A percentile compares a stretch with the other conserved stretches of the same genome.
Conservation (phyloP, 2,113 vertebrate genomes). For the Salvelinus fontinalis region DNA sequence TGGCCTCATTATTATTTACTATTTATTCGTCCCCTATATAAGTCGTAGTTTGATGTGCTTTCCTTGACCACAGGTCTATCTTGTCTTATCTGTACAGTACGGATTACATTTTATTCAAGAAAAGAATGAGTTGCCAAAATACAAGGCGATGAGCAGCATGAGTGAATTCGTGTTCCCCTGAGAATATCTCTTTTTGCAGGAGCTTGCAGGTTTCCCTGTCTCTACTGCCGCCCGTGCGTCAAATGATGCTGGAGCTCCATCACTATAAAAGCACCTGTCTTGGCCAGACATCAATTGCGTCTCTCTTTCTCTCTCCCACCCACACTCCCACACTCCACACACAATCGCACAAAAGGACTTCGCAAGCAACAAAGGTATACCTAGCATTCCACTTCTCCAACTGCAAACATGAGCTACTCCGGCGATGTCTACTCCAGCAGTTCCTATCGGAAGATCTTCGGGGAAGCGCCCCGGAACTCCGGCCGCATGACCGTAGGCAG, state of each 20-base stretch:
- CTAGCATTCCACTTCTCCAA: constrained; percentile 3
- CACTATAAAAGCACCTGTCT: constrained; percentile 71
- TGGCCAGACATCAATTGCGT: constrained; percentile 60
- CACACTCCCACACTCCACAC: constrained; percentile 32
- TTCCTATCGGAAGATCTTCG: constrained; percentile 78
- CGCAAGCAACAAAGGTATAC: not conserved
- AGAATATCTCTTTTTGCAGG: constrained; percentile 60
- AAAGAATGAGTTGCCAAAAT: not conserved
- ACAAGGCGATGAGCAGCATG: constrained; percentile 45
- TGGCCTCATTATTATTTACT: no score
- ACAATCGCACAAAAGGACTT: constrained; percentile 30
- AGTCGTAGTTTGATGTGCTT: no score
- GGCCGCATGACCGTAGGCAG: constrained; percentile 57
- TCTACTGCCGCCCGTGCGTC: constrained; percentile 65
- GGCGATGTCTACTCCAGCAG: constrained; percentile 72
- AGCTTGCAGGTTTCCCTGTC: constrained; percentile 69
- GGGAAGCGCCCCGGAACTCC: constrained; percentile 67
- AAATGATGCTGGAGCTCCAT: constrained; percentile 67
- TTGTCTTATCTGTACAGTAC: not conserved
- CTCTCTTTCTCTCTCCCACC: constrained; percentile 58
- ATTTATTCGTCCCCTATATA: no score
- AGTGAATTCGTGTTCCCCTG: constrained; percentile 57
- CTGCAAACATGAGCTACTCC: constrained; percentile 74
- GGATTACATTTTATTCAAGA: not conserved
- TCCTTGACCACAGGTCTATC: no score